Evolutionary conservation across 2,113 vertebrate species (phyloP).

Genomic region (Protobothrops mucrosquamatus): DNA sequence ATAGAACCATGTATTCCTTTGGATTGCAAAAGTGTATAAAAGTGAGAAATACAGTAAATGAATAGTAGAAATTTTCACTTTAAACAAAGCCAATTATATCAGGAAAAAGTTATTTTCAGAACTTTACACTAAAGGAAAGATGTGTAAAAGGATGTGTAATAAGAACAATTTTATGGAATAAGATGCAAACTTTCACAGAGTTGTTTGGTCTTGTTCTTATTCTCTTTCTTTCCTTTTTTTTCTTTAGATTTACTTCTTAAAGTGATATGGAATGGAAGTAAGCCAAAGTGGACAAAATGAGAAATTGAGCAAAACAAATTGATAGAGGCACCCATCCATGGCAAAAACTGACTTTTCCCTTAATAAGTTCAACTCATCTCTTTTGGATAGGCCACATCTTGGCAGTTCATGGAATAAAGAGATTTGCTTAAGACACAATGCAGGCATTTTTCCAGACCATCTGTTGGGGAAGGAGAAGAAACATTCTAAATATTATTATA

Average conservation of each 20-base stretch:
- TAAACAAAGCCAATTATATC: neutral
- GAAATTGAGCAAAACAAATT: neutral
- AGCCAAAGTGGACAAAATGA: neutral
- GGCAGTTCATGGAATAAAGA: neutral
- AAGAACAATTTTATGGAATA: neutral
- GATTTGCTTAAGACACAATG: neutral
- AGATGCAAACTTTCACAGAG: neutral
- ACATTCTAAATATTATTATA: neutral
- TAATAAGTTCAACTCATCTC: neutral
- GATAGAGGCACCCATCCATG: neutral
- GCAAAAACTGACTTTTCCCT: neutral
- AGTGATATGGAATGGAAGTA: neutral
- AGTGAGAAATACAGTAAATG: neutral
- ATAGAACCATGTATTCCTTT: neutral
- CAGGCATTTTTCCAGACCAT: neutral
- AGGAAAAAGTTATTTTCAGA: neutral
- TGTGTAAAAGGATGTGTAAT: neutral
- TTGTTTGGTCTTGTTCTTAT: neutral
- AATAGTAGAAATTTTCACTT: neutral
- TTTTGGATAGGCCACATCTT: neutral
- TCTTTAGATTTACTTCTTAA: neutral
- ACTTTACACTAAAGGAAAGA: neutral
- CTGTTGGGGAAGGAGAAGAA: neutral
- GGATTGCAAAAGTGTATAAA: neutral
- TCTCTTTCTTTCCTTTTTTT: neutral